Evolutionary conservation across 2,113 vertebrate genomes (phyloP), one percentile per base, ranked within the genome.

Genomic region (Phoxinus phoxinus): DNA sequence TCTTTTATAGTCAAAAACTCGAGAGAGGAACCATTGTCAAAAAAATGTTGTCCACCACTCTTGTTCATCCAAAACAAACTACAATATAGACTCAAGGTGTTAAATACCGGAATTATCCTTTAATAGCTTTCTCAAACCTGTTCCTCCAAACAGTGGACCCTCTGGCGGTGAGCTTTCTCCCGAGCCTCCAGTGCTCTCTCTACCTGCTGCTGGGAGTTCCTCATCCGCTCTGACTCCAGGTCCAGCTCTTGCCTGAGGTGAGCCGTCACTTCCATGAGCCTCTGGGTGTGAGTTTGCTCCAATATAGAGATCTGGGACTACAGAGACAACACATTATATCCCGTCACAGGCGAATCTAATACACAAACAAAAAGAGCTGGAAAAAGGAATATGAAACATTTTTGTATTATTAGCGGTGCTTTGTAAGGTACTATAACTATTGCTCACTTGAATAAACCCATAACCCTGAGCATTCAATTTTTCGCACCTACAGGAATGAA

Each of bases 211-310:
- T 93, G 92, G 81, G 91, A 78, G 27, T 86, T 85, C 21, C 74
- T 92, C 61, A 93, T 90, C 59, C 79, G 90, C 51, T 93, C 73
- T 0, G 91, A 91, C 87, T 95, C 94, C 25, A 85, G 2, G 7
- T 94, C 92, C 85, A 93, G 46, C 89, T 95, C 95, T 86, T 88
- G 91, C 67, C 92, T 93, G 91, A 94, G 94, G 59, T 56, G 91
- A 19, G 92, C 69, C 1, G 91, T 93, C 58, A 91, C 92, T 90
- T 96, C 95, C 87, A 89, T 90, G 82, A 95, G 94, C 85, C 37
- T 91, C 92, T 94, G 95, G 32, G 93, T 35, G 4, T 95, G 93
- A 81, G 90, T 72, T 59, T 87, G 94, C 85, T 95, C 94, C 91
- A 92, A 59, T 85, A 95, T 91, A 3, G 87, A 92, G 23, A 90